Base-by-base conservation (phyloP, 64 coral and sea anemone species). In the Actinia tenebrosa region DNA sequence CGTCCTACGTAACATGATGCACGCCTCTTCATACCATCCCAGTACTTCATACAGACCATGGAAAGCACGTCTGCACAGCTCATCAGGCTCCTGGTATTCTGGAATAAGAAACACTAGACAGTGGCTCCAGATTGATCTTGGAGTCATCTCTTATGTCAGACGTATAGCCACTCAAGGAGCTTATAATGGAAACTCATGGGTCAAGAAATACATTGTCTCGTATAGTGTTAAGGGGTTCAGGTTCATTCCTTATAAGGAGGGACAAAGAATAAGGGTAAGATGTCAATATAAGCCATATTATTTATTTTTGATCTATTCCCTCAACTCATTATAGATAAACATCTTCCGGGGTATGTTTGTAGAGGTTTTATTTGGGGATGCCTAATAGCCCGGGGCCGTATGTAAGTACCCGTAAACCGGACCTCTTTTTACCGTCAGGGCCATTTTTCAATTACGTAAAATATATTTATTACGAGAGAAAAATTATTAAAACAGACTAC, bases 51-150 rank as follows among this genome's bases (percentile, higher is more conserved):
- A 92, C 56, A 77, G 90, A 37, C 90, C 90, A 4, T 92, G 84
- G 85, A 80, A 77, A 15, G 86, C 90, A 10, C 80, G 90, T 23
- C 78, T 92, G 3, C 61, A 82, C 13, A 60, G 71, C 11, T 81
- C 45, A 14, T 45, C 72, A 13, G 90, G 90, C 63, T 79, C 84
- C 1, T 92, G 90, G 90, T 60, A 82, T 71, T 72, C 90, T 19
- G 72, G 86, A 17, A 85, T 79, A 69, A 37, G 64, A 4, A 91
- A 97, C 52, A 56, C 22, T 15, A 89, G 66, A 1, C 94, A 97
- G 43, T 97, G 94, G 94, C 71, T 97, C 1, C 91, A 93, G 37
- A 50, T 97, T 44, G 91, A 97, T 62, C 56, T 97, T 59, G 94
- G 94, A 2, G 53, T 79, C 23, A 15, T 79, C 17, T 84, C 71